Conservation (phyloP, 2,888 invertebrate genomes). For the Lasiommata megera region DNA sequence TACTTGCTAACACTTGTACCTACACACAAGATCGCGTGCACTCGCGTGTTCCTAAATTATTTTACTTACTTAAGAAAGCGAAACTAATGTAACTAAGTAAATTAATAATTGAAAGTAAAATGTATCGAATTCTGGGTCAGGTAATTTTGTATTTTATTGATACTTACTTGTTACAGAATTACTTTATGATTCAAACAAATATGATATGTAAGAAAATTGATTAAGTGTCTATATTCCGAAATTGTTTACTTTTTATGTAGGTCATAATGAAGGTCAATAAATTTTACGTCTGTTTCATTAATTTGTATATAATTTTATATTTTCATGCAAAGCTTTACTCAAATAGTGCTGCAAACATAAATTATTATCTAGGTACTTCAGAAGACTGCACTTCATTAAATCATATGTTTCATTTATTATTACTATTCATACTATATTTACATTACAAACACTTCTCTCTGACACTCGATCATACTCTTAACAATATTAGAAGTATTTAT, state of each 20-base stretch:
- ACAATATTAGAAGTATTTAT: neutral
- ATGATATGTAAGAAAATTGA: too few species aligned
- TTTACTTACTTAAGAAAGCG: neutral
- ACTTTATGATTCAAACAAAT: too few species aligned
- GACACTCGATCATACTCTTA: neutral
- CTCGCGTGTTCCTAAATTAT: neutral
- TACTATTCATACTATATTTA: neutral
- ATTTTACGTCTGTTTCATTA: too few species aligned
- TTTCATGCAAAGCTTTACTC: neutral
- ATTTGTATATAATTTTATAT: neutral
- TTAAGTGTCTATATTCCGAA: too few species aligned
- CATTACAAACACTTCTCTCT: neutral
- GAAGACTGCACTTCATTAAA: too few species aligned
- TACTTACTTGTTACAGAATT: neutral
- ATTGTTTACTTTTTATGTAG: too few species aligned
- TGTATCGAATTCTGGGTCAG: neutral
- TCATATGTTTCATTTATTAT: too few species aligned
- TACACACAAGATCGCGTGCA: neutral
- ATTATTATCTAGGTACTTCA: too few species aligned
- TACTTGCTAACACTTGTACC: neutral
- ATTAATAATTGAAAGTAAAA: slow-evolving; percentile 2
- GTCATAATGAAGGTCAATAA: too few species aligned
- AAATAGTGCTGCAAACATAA: neutral
- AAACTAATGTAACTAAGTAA: neutral
- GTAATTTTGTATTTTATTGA: neutral